Evolutionary conservation across 2,797 vertebrate genomes (phyloP), one percentile per base, ranked within the genome.

Genomic region (Threskiornis aethiopicus): DNA sequence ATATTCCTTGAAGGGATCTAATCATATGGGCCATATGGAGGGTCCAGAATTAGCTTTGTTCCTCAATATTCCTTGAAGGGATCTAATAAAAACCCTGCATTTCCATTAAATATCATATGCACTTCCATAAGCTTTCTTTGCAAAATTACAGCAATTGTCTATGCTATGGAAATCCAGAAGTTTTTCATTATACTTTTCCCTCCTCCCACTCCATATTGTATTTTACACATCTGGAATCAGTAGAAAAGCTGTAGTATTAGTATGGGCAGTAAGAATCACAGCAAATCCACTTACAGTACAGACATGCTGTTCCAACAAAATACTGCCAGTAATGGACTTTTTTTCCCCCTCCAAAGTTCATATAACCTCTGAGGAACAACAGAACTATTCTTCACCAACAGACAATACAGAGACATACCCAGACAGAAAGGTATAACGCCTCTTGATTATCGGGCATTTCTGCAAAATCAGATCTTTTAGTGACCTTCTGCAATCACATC

Each of bases 191-290:
- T 4, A 41, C 21, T 37, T 86, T 62, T 89, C 26, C 65, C 67
- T 88, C 41, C 47, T 79, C 62, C 69, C 39, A 70, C 16, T 8
- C 42, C 42, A 52, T 49, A 64, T 47, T 81, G 57, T 39, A 64
- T 76, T 93, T 93, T 92, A 69, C 44, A 83, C 85, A 90, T 90
- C 73, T 92, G 90, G 79, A 88, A 92, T 12, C 58, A 87, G 86
- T 96, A 81, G 55, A 96, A 92, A 91, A 92, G 44, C 78, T 81
- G 87, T 35, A 69, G 22, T 41, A 93, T 80, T 73, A 95, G 81
- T 46, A 44, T 6, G 28, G 71, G 55, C 77, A 96, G 64, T 84
- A 84, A 94, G 87, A 94, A 82, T 51, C 77, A 72, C 71, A 89
- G 75, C 67, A 95, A 96, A 94, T 83, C 49, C 52, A 75, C 84